phyloP scores from a whole-genome alignment of 1,140 invertebrate species.

The Micrasema minimum region DNA sequence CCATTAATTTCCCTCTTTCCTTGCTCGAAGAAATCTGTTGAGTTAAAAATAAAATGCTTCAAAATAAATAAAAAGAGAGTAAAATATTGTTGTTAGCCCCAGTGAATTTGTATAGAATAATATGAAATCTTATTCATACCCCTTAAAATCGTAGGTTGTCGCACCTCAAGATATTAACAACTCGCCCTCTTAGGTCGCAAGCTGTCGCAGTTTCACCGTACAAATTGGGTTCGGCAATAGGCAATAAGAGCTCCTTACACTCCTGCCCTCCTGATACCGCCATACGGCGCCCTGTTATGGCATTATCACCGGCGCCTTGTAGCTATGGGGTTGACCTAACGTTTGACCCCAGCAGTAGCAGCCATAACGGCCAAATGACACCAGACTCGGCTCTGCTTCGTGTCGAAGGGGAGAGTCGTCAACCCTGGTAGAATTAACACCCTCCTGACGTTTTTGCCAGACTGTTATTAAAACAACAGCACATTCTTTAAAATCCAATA shows the following conservation, averaged over 20 bases:
- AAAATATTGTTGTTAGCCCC: too few relatives aligned
- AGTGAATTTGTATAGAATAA: conserved; percentile 10
- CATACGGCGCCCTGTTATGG: conserved; percentile 39
- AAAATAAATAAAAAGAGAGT: too few relatives aligned
- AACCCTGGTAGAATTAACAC: conserved; percentile 1
- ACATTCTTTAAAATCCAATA: too few relatives aligned
- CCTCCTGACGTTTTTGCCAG: conserved; percentile 18
- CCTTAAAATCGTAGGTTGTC: conserved; percentile 21
- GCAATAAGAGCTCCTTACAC: conserved; percentile 31
- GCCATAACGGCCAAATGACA: conserved; percentile 48
- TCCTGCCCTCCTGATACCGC: conserved; percentile 34
- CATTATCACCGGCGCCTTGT: conserved; percentile 45
- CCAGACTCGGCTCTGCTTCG: conserved; percentile 28
- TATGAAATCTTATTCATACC: conserved; percentile 9
- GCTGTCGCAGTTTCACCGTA: conserved; percentile 32
- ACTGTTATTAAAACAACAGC: conserved; percentile 14
- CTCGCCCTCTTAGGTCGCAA: conserved; percentile 37
- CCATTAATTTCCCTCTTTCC: conserved; percentile 1
- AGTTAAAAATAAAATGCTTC: too few relatives aligned
- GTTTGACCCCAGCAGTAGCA: conserved; percentile 31
- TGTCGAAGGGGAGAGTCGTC: conserved; percentile 16
- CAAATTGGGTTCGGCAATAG: conserved; percentile 40
- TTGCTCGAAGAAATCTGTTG: background rate
- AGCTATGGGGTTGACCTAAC: conserved; percentile 43
- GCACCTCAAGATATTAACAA: conserved; percentile 39